Conservation (phyloP, 2,113 vertebrate species). For the Piaya cayana region DNA sequence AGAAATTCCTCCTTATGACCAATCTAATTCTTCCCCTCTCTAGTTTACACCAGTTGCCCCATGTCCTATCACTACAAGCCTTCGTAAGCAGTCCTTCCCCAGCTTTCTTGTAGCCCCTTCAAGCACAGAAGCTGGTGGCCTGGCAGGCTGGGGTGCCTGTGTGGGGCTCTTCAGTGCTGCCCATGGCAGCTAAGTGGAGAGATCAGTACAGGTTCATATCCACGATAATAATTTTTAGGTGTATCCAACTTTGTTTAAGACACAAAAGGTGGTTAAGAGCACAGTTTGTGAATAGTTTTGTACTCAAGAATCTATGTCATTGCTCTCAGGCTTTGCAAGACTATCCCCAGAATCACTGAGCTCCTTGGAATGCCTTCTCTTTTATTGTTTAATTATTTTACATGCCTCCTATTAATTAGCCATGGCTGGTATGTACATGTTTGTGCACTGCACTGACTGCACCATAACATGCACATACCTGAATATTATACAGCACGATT, state of each 20-base stretch:
- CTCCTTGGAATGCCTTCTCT: background rate
- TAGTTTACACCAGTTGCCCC: no score
- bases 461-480: background rate
- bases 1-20: no score
- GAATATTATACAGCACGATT: background rate
- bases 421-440: background rate
- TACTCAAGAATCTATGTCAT: background rate
- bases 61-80: no score
- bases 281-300: background rate
- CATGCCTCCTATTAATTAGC: background rate
- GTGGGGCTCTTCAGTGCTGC: background rate
- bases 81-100: no score
- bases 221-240: background rate
- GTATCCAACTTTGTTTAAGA: background rate
- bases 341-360: background rate
- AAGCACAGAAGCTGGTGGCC: background rate
- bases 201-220: background rate
- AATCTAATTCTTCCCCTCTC: no score
- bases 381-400: slow-evolving; percentile 24
- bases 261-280: background rate
- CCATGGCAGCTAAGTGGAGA: background rate
- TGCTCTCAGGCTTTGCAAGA: background rate
- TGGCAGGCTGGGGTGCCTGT: background rate
- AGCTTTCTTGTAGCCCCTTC: background rate
- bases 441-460: background rate